Conservation (phyloP, 2,113 vertebrate genomes). For the Anser cygnoides region DNA sequence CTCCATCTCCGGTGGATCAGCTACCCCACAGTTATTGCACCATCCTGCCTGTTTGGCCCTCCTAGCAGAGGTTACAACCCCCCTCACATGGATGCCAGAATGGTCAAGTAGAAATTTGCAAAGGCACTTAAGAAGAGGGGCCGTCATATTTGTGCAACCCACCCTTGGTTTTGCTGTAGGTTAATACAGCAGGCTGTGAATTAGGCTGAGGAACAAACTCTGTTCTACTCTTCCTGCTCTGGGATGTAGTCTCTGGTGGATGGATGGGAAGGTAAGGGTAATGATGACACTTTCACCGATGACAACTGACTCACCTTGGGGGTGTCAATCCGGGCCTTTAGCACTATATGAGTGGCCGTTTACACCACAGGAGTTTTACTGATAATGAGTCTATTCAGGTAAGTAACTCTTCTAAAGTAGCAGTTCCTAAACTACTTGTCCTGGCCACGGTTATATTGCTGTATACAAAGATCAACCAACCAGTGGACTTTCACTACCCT, state of each 20-base stretch:
- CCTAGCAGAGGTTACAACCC: neutral
- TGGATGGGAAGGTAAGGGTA: neutral
- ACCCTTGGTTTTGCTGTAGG: neutral
- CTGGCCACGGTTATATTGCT: neutral
- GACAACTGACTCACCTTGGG: neutral
- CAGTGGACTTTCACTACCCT: neutral
- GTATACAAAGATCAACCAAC: neutral
- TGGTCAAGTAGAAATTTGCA: neutral
- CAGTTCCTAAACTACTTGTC: neutral
- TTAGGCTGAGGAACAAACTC: neutral
- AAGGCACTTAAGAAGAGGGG: neutral
- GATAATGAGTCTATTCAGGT: neutral
- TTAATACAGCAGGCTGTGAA: neutral
- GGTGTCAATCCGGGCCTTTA: neutral
- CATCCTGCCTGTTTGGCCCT: fast-evolving
- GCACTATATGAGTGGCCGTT: neutral
- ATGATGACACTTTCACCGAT: neutral
- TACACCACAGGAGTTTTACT: neutral
- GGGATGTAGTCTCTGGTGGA: neutral
- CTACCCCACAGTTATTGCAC: neutral
- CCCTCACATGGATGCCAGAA: neutral
- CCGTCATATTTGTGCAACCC: neutral
- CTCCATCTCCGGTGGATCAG: neutral
- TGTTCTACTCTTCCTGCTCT: neutral
- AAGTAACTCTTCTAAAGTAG: neutral